Conservation (phyloP, 2,113 vertebrate species). For the Acinonyx jubatus region DNA sequence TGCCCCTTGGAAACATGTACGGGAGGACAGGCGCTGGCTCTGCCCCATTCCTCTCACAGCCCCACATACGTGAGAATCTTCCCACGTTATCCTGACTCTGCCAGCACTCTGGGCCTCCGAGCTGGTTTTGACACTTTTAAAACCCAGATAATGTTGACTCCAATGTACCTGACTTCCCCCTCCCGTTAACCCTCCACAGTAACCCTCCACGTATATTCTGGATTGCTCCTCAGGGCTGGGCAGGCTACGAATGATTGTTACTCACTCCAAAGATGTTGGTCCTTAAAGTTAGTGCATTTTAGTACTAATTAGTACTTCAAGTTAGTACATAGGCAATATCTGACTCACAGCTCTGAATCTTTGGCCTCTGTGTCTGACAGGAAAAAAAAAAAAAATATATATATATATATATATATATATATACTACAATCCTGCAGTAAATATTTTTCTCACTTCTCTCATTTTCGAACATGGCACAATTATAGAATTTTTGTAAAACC, state of each 20-base stretch:
- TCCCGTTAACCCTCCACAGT: not conserved
- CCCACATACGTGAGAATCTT: slow-evolving; percentile 8
- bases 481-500: not conserved
- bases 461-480: not conserved
- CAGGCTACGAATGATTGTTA: not conserved
- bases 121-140: not conserved
- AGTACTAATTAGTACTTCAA: not conserved
- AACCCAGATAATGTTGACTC: not conserved
- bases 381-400: not conserved
- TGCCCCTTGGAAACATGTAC: not conserved
- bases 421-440: not conserved
- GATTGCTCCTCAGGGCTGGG: not conserved
- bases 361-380: not conserved
- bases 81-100: not conserved
- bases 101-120: not conserved
- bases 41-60: not conserved
- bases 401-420: not conserved
- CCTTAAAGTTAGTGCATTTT: not conserved
- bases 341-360: not conserved
- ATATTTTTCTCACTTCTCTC: not conserved
- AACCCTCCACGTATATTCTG: not conserved
- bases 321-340: not conserved
- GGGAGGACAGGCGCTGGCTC: slow-evolving; percentile 22
- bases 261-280: not conserved
- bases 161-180: not conserved